Evolutionary conservation across 2,797 vertebrate genomes (phyloP).

Genomic region (Pseudopleuronectes americanus): DNA sequence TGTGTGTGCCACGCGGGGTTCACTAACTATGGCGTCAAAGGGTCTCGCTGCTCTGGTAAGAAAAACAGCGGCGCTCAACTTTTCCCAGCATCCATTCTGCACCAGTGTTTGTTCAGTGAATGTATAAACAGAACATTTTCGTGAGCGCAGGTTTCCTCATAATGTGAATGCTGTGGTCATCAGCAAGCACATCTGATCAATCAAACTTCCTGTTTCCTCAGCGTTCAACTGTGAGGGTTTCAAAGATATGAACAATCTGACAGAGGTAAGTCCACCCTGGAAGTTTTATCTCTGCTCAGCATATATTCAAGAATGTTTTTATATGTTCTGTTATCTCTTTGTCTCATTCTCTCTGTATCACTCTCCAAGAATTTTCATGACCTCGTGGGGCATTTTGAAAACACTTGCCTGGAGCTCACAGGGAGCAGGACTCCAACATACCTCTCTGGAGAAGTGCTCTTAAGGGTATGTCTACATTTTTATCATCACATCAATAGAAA

Average conservation of each 20-base stretch:
- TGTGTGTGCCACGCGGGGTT: constrained; percentile 73
- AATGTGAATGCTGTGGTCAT: neutral
- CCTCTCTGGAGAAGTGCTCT: constrained; percentile 29
- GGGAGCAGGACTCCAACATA: constrained; percentile 4
- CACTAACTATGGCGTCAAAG: constrained; percentile 69
- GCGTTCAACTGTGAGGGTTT: constrained; percentile 64
- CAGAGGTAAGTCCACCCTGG: constrained; percentile 49
- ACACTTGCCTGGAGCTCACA: constrained; percentile 47
- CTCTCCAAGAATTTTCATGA: constrained; percentile 39
- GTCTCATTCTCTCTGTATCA: constrained; percentile 5
- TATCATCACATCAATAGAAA: neutral
- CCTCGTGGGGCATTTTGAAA: constrained; percentile 23
- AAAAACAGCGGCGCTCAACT: neutral
- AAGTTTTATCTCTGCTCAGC: neutral
- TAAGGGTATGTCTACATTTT: constrained; percentile 65
- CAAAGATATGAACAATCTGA: neutral
- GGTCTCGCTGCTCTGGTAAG: constrained; percentile 68
- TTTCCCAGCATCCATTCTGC: constrained; percentile 1
- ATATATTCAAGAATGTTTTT: neutral
- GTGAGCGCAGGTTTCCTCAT: neutral
- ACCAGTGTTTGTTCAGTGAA: neutral
- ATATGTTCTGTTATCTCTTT: neutral
- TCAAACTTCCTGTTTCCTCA: constrained; percentile 45
- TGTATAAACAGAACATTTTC: constrained; percentile 12
- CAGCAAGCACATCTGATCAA: neutral